Evolutionary conservation across 1,140 invertebrate genomes (phyloP).

Genomic region (Drosophila teissieri): DNA sequence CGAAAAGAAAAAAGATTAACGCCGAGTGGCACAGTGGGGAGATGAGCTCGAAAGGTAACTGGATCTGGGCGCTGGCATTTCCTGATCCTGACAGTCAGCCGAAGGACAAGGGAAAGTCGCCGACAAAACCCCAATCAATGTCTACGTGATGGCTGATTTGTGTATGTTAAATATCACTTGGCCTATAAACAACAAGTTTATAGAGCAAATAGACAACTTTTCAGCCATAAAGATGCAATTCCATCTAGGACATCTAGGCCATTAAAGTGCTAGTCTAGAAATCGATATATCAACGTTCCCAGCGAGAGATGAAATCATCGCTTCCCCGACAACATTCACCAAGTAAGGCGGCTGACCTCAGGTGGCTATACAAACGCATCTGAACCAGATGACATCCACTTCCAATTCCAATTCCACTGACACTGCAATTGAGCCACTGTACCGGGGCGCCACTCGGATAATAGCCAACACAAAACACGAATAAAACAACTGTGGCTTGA

Average conservation of each 20-base stretch:
- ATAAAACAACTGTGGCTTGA: slow-evolving; percentile 3
- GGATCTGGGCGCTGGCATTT: slow-evolving; percentile 22
- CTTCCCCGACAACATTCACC: slow-evolving; percentile 38
- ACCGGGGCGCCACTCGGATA: slow-evolving; percentile 22
- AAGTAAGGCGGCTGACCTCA: slow-evolving; percentile 13
- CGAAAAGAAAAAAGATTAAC: neutral
- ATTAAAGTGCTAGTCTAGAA: slow-evolving; percentile 11
- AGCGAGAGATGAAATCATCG: slow-evolving; percentile 9
- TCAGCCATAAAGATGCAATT: slow-evolving; percentile 20
- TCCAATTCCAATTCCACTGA: neutral
- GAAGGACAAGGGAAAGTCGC: slow-evolving; percentile 27
- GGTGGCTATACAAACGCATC: slow-evolving; percentile 4
- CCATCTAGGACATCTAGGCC: slow-evolving; percentile 21
- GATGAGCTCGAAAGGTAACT: slow-evolving; percentile 20
- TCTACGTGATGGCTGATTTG: neutral
- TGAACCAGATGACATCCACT: slow-evolving; percentile 13
- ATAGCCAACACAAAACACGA: slow-evolving; percentile 5
- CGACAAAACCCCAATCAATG: neutral
- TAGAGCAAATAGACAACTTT: slow-evolving; percentile 18
- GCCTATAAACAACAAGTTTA: slow-evolving; percentile 4
- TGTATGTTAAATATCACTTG: neutral
- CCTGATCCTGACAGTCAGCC: slow-evolving; percentile 16
- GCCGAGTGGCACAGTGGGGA: slow-evolving; percentile 33
- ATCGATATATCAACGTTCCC: neutral
- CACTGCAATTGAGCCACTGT: slow-evolving; percentile 28